Conservation (phyloP, 2,888 invertebrate species). For the Drosophila dives region DNA sequence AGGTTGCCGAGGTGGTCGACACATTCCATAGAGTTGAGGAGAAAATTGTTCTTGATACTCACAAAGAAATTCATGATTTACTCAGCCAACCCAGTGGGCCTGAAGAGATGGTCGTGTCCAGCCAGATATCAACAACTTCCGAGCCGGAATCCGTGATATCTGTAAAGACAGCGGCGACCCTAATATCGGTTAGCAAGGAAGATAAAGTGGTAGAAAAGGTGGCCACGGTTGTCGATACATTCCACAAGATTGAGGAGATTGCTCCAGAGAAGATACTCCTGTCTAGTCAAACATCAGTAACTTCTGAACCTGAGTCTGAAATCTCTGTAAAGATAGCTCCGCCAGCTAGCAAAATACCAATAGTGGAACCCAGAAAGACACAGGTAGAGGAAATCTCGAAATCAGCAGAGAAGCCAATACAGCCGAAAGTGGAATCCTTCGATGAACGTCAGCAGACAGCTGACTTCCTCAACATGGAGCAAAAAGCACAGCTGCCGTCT, state of each 20-base stretch:
- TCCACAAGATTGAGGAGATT: constrained; percentile 66
- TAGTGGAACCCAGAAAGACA: constrained; percentile 56
- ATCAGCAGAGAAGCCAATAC: constrained; percentile 11
- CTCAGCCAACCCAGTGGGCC: constrained; percentile 38
- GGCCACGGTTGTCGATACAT: constrained; percentile 54
- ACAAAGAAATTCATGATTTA: constrained; percentile 73
- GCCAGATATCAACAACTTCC: constrained; percentile 56
- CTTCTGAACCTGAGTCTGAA: constrained; percentile 64
- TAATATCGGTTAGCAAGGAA: constrained; percentile 26
- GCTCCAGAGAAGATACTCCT: constrained; percentile 42
- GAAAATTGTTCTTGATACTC: constrained; percentile 55
- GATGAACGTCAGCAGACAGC: constrained; percentile 63
- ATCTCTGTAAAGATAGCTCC: constrained; percentile 47
- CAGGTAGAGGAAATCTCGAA: constrained; percentile 45
- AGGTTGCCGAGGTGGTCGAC: constrained; percentile 55
- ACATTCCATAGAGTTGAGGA: constrained; percentile 68
- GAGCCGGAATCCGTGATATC: constrained; percentile 56
- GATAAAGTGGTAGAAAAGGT: constrained; percentile 51
- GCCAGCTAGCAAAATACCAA: constrained; percentile 52
- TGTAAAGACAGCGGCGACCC: constrained; percentile 40
- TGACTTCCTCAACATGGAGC: constrained; percentile 72
- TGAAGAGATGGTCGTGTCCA: constrained; percentile 47
- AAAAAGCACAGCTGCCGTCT: constrained; percentile 58
- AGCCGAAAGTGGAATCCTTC: constrained; percentile 32
- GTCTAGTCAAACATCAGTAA: constrained; percentile 58